Base-by-base conservation (phyloP, 64 coral and sea anemone species). In the Stichodactyla mertensii region DNA sequence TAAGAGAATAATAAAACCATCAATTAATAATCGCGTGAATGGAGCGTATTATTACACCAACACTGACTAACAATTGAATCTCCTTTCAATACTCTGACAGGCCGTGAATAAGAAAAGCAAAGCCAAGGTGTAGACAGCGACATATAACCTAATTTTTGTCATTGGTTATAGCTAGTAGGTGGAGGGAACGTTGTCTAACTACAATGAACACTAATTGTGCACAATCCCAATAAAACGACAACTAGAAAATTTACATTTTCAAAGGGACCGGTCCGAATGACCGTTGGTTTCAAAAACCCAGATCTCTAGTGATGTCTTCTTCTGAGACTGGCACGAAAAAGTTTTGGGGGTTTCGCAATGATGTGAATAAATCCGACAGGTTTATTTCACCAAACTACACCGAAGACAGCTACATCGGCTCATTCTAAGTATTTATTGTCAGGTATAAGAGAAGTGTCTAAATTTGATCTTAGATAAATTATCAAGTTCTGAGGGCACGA, bases 401-500 rank as follows among this genome's bases (percentile, higher is more conserved):
- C 92, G 94, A 97, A 97, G 92, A 97, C 94, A 97, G 94, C 79
- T 97, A 88, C 36, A 61, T 82, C 24, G 56, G 54, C 16, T 61
- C 61, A 79, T 85, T 86, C 87, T 96, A 91, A 91, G 86, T 87
- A 87, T 78, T 93, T 90, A 80, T 84, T 97, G 94, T 97, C 94
- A 97, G 67, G 62, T 81, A 86, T 64, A 92, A 97, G 85, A 54
- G 77, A 86, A 84, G 88, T 88, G 88, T 92, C 89, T 95, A 90
- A 95, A 95, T 89, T 95, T 95, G 93, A 95, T 95, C 93, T 91
- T 85, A 92, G 87, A 95, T 95, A 95, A 95, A 95, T 95, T 74
- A 78, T 81, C 87, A 67, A 77, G 78, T 83, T 85, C 85, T 78
- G 28, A 86, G 79, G 87, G 79, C 84, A 91, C 90, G 93, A 92